Percentiles rank a stretch among this genome's conserved stretches.
These are phyloP conservation scores for Phalacrocorax brasilianus DNA, from an alignment of 2,113 vertebrate species.

Conservation along the genomic window DNA sequence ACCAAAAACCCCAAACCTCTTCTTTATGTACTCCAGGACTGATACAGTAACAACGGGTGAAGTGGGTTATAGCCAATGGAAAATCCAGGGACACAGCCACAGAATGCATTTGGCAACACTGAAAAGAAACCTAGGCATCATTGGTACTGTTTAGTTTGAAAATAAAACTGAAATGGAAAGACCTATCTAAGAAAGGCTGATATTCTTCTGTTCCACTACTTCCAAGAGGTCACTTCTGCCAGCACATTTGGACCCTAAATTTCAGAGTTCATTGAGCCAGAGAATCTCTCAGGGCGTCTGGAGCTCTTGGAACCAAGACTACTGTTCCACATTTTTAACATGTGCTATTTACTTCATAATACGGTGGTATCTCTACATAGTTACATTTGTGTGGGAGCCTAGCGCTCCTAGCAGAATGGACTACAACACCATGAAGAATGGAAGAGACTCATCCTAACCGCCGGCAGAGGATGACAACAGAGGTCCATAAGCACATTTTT, in stretches of 20 bases:
- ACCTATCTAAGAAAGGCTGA: background rate
- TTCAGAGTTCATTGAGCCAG: background rate
- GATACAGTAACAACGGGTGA: accelerated
- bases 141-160: background rate
- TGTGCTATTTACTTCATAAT: background rate
- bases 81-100: background rate
- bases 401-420: background rate
- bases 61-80: background rate
- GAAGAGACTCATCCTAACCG: background rate
- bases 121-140: background rate
- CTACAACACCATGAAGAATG: background rate
- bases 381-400: background rate
- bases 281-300: background rate
- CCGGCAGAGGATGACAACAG: background rate
- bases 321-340: background rate
- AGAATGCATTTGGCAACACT: background rate
- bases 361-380: background rate
- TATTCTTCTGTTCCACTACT: background rate
- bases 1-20: no score
- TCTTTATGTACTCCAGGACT: background rate
- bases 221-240: background rate
- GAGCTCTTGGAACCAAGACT: background rate
- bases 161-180: background rate
- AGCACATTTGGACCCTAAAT: background rate
- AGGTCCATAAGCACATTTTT: background rate